A percentile compares a stretch with the other conserved stretches of the same genome.
Evolutionary conservation across 1,140 invertebrate genomes (phyloP).

Genomic region (Stenopsyche tienmushanensis): DNA sequence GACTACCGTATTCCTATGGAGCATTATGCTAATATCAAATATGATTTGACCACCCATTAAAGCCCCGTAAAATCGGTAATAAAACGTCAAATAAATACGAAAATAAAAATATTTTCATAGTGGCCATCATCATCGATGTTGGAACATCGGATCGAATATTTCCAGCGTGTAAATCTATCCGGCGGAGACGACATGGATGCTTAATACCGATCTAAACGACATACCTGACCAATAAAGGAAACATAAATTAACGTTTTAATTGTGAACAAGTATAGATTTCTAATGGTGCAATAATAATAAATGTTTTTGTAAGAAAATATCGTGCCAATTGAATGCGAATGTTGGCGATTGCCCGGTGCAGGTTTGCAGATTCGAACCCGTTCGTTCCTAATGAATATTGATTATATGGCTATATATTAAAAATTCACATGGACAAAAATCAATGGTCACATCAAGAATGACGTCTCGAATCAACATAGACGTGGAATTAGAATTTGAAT

Average conservation of each 20-base stretch:
- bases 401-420: too few species aligned
- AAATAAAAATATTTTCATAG: neutral
- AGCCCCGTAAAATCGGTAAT: neutral
- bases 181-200: neutral
- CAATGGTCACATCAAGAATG: too few species aligned
- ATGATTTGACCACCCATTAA: neutral
- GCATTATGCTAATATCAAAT: neutral
- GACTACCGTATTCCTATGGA: too few species aligned
- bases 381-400: too few species aligned
- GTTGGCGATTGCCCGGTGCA: neutral
- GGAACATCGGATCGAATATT: neutral
- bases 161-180: neutral
- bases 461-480: too few species aligned
- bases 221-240: constrained; percentile 19
- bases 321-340: neutral
- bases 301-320: constrained; percentile 11
- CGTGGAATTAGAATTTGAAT: too few species aligned
- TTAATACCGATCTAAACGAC: constrained; percentile 6
- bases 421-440: too few species aligned
- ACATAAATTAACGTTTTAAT: constrained; percentile 26
- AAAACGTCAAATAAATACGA: neutral
- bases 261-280: constrained; percentile 13
- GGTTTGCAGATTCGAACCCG: too few species aligned
- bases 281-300: constrained; percentile 19
- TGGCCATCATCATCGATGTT: too few species aligned